Evolutionary conservation across 2,113 vertebrate genomes (phyloP), one percentile per base, ranked within the genome.

Genomic region (Macquaria australasica): DNA sequence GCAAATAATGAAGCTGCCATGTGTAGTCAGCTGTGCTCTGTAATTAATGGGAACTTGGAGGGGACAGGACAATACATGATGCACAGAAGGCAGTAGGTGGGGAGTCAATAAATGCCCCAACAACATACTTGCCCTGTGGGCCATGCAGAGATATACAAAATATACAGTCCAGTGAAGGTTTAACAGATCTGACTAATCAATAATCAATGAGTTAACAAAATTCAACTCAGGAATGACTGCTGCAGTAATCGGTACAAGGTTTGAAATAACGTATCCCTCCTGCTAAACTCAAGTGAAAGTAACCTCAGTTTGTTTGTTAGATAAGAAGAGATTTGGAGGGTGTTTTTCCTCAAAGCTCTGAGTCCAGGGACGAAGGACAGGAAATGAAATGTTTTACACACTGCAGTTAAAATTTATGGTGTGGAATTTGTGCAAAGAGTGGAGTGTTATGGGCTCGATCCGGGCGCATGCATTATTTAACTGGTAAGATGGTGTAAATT

Each of bases 321-420:
- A 77, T 72, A 58, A 55, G 28, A 63, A 21, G 18, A 48, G n/a
- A 50, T 79, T 56, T 71, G 64, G 41, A 58, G 77, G 6, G 50
- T 60, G 76, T 83, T 79, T 79, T 82, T 50, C 63, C 62, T 74
- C 71, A 23, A 45, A 80, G 16, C 62, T 62, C 58, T 0, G 21
- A 21, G 63, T 78, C 28, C 81, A 55, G 68, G 73, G 74, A 79
- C 28, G 51, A 53, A 50, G n/a, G 76, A 88, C 82, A 91, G 88
- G 84, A 91, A 89, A 92, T 88, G 51, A 89, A 92, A 90, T 88
- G 86, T 90, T 89, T 91, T 84, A 81, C 79, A 83, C 59, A 20
- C 18, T 79, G 82, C 73, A 70, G 82, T 72, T 84, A 74, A 91
- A 84, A 85, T 88, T 88, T 84, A 91, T 70, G 76, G 69, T 23